Evolutionary conservation across 1,140 invertebrate genomes (phyloP), one percentile per base, ranked within the genome.

Genomic region (Pseudachorutes palmiensis): DNA sequence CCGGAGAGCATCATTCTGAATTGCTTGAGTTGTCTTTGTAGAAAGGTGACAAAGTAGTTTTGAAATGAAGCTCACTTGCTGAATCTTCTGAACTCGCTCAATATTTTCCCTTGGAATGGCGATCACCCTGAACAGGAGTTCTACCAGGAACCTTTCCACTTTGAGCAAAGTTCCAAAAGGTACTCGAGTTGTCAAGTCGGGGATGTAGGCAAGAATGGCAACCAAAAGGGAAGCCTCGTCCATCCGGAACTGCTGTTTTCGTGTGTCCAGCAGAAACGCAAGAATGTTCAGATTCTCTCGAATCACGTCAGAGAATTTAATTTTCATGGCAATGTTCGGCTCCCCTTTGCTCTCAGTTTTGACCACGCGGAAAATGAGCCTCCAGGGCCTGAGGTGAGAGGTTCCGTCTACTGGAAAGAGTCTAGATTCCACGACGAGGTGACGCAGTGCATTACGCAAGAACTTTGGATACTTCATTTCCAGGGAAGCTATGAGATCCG

Each of bases 1-100:
- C 48, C 68, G 30, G 48, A 72, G 49, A 16, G 68, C 65, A 61
- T 72, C 71, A 62, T 70, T 72, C 64, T 72, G 71, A 5, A 72
- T 60, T 1, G 71, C 71, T 55, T 48, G 68, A 33, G 65, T 48
- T 30, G 33, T 41, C 5, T 55, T 12, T 5, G 51, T 16, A 24
- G 45, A 57, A 3, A 72, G 26, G 22, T 66, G 63, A 19, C 62
- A 48, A 1, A 72, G 48, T 3, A 72, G 33, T 57, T 64, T 61
- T 19, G 68, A 33, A 59, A 72, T 64, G 22, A 68, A 22, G 16
- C 33, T n/a, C 2, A 72, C 69, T 29, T 59, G 32, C 41, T 36
- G 32, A 2, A 70, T 68, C 55, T 72, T 72, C n/a, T 55, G 2
- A 19, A 5, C 19, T 9, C 28, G 1, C 26, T 26, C 14, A 49